Evolutionary conservation across 2,888 invertebrate genomes (phyloP).

Genomic region (Camponotus fellah): DNA sequence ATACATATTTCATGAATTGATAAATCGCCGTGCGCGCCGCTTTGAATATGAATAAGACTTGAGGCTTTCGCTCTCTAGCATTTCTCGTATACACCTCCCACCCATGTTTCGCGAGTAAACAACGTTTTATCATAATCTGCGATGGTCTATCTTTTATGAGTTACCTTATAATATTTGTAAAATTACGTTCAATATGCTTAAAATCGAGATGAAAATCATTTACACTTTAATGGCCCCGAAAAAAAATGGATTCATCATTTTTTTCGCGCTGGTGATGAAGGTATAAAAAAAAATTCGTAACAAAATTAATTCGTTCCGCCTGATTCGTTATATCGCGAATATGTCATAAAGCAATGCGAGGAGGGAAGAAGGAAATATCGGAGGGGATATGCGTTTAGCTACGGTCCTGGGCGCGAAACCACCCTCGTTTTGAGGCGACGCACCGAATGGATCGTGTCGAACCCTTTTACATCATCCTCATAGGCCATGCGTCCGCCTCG

Average conservation of each 20-base stretch:
- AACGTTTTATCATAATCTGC: slow-evolving; percentile 35
- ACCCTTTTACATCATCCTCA: slow-evolving; percentile 64
- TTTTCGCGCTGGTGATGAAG: background rate
- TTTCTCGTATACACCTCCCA: background rate
- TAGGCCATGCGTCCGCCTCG: slow-evolving; percentile 46
- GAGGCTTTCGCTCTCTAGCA: slow-evolving; percentile 26
- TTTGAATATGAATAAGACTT: slow-evolving; percentile 48
- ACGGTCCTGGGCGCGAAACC: slow-evolving; percentile 51
- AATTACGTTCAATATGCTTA: background rate
- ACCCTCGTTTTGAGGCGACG: slow-evolving; percentile 49
- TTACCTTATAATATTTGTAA: background rate
- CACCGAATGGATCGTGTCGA: slow-evolving; percentile 45
- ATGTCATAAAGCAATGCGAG: background rate
- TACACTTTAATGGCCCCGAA: background rate
- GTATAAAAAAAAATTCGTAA: background rate
- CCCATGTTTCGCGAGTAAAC: background rate
- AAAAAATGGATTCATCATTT: background rate
- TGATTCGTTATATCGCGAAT: slow-evolving; percentile 30
- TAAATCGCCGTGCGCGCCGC: slow-evolving; percentile 17
- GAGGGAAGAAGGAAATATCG: background rate
- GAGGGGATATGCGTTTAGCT: slow-evolving; percentile 25
- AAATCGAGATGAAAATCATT: background rate
- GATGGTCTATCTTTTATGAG: background rate
- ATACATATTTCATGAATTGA: slow-evolving; percentile 49
- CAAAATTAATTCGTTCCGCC: slow-evolving; percentile 26